A percentile compares a stretch with the other conserved stretches of the same genome.
phyloP scores from a whole-genome alignment of 2,113 vertebrate genomes.

The Rhipidura dahli region DNA sequence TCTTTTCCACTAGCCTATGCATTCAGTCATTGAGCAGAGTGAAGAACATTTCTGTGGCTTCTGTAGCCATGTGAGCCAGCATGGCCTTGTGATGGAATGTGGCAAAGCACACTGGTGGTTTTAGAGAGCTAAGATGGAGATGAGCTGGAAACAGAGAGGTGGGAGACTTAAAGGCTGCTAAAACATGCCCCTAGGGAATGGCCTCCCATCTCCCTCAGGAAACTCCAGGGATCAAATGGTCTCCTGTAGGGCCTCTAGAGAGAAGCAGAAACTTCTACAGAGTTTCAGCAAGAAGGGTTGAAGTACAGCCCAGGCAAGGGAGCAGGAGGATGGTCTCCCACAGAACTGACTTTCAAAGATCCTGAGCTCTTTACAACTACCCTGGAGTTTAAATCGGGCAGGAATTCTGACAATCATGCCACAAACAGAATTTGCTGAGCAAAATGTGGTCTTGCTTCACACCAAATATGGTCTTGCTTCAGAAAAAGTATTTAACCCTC shows the following conservation, averaged over 20 bases:
- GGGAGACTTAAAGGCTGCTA: background rate
- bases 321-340: background rate
- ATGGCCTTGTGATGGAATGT: background rate
- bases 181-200: background rate
- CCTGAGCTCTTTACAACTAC: background rate
- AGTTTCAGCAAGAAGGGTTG: background rate
- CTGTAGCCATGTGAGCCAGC: background rate
- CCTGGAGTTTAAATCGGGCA: background rate
- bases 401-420: background rate
- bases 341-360: background rate
- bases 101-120: background rate
- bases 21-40: background rate
- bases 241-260: background rate
- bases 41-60: background rate
- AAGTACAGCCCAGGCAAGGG: background rate
- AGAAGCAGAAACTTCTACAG: background rate
- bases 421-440: background rate
- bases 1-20: background rate
- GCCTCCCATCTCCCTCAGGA: background rate
- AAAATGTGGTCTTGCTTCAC: background rate
- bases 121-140: background rate
- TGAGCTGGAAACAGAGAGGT: background rate
- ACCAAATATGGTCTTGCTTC: background rate
- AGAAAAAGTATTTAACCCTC: background rate
- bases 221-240: background rate